Percentiles rank a stretch among this genome's conserved stretches.
phyloP scores from a whole-genome alignment of 37 sponge, comb jelly and placozoan genomes.

The Ianthella basta region DNA sequence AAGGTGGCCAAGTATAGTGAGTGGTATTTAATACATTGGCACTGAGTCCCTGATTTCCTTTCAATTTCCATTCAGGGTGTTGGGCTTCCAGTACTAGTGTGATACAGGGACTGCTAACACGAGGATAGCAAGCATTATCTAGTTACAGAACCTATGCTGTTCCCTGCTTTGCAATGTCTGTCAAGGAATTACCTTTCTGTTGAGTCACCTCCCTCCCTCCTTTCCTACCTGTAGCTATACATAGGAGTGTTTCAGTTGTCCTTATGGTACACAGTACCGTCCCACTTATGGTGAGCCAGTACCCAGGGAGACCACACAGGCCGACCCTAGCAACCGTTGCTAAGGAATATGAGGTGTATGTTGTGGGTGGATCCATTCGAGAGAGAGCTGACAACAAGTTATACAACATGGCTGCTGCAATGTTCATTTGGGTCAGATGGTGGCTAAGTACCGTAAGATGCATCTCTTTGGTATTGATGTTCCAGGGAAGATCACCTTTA shows the following conservation, averaged over 20 bases:
- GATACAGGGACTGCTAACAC: no score
- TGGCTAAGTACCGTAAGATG: constrained; percentile 93
- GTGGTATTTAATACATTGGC: no score
- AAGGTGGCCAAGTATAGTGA: no score
- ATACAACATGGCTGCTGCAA: constrained; percentile 89
- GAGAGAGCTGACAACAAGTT: constrained; percentile 79
- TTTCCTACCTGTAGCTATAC: no score
- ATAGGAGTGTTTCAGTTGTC: constrained; percentile 98
- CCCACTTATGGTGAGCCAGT: constrained; percentile 88
- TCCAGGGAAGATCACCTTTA: constrained; percentile 90
- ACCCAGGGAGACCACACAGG: constrained; percentile 68
- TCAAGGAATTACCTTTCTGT: no score
- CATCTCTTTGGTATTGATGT: constrained; percentile 97
- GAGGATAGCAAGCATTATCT: no score
- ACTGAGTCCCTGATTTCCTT: no score
- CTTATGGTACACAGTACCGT: constrained; percentile 90
- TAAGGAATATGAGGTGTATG: constrained; percentile 75
- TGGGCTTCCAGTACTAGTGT: no score
- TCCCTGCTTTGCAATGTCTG: no score
- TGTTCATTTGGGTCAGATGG: constrained; percentile 75
- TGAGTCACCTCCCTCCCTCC: no score
- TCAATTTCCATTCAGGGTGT: no score
- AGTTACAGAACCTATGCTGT: no score
- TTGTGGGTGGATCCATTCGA: constrained; percentile 95
- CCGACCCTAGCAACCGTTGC: constrained; percentile 73